A percentile compares a stretch with the other conserved stretches of the same genome.
phyloP scores from a whole-genome alignment of 92 coral and sea anemone genomes.

The Paramuricea clavata region DNA sequence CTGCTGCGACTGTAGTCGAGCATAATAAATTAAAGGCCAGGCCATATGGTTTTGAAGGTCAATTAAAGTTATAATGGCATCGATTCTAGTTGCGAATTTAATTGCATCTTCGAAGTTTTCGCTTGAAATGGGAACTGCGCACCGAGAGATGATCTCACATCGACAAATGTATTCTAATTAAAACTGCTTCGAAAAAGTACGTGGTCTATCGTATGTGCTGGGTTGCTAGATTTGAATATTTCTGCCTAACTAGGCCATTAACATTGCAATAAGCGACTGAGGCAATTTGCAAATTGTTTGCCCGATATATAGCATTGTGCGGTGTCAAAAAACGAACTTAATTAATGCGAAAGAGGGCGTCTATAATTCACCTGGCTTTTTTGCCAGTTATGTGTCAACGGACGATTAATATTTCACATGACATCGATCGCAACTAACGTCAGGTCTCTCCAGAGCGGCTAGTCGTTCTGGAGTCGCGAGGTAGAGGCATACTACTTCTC shows the following conservation, averaged over 20 bases:
- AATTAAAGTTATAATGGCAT: slow-evolving; percentile 32
- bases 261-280: background rate
- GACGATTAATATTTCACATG: slow-evolving; percentile 48
- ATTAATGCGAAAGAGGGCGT: slow-evolving; percentile 45
- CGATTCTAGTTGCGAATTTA: slow-evolving; percentile 30
- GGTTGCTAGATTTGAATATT: background rate
- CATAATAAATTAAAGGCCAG: background rate
- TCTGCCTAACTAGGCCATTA: background rate
- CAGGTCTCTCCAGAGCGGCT: background rate
- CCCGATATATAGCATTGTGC: background rate
- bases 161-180: background rate
- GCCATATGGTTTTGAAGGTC: background rate
- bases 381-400: slow-evolving; percentile 32
- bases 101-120: slow-evolving; percentile 5
- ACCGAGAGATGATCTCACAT: background rate
- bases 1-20: background rate
- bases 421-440: background rate
- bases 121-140: background rate
- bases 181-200: background rate
- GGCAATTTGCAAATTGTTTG: slow-evolving; percentile 12
- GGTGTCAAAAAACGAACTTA: slow-evolving; percentile 25
- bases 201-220: background rate
- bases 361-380: slow-evolving; percentile 46
- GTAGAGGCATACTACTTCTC: background rate
- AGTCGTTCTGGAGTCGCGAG: background rate